These are phyloP conservation scores for Papilio gigon DNA, from an alignment of 2,888 invertebrate species.

Conservation along the genomic window DNA sequence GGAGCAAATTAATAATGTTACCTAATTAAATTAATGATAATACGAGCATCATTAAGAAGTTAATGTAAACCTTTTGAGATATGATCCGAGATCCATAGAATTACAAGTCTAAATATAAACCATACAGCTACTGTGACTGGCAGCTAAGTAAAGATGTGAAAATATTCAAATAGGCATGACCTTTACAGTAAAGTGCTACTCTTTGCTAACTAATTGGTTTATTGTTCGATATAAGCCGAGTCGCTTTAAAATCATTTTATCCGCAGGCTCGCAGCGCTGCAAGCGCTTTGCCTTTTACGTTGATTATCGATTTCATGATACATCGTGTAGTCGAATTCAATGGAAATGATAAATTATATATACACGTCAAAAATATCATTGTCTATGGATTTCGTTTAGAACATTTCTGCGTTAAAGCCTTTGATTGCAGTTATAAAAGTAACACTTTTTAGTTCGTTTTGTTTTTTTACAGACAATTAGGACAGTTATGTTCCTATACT, in stretches of 20 bases:
- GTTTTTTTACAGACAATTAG: no score
- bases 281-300: slow-evolving; percentile 24
- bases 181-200: slow-evolving; percentile 23
- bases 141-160: not conserved
- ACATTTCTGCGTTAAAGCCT: no score
- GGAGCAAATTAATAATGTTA: no score
- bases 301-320: slow-evolving; percentile 16
- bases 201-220: slow-evolving; percentile 23
- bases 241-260: slow-evolving; percentile 26
- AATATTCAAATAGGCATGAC: slow-evolving; percentile 12
- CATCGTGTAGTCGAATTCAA: no score
- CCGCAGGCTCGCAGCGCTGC: slow-evolving; percentile 3
- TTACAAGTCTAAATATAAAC: not conserved
- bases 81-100: not conserved
- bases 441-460: no score
- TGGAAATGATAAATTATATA: no score
- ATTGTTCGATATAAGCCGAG: slow-evolving; percentile 26
- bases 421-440: no score
- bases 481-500: no score
- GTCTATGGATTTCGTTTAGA: no score
- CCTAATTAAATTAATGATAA: not conserved
- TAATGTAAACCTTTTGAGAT: not conserved
- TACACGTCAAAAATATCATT: no score
- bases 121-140: not conserved
- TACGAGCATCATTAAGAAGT: no score